A percentile compares a stretch with the other conserved stretches of the same genome.
Evolutionary conservation across 2,113 vertebrate species (phyloP).

Genomic region (Prionailurus bengalensis): DNA sequence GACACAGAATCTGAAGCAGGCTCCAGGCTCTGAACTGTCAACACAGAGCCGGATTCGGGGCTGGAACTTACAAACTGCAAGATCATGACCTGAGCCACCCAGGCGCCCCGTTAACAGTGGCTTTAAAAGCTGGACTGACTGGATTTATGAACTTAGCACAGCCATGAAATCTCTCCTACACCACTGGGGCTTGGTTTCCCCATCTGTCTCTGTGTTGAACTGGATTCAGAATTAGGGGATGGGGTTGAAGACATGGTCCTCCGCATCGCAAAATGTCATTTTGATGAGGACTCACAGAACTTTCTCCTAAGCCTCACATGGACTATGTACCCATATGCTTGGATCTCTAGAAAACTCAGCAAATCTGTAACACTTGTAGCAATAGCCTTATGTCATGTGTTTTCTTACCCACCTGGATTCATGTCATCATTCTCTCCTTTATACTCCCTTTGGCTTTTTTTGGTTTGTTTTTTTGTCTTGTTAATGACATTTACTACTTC

Average conservation of each 20-base stretch:
- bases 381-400: neutral
- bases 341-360: constrained; percentile 1
- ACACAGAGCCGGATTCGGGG: no score
- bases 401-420: neutral
- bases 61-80: no score
- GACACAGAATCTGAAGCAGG: no score
- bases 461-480: neutral
- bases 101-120: neutral
- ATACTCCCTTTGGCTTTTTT: neutral
- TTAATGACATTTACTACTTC: neutral
- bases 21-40: no score
- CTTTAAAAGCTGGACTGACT: neutral
- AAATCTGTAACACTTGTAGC: neutral
- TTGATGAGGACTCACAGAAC: neutral
- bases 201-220: neutral
- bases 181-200: neutral
- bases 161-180: neutral
- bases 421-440: neutral
- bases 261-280: neutral
- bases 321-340: neutral
- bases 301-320: neutral
- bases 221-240: neutral
- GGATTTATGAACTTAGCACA: neutral
- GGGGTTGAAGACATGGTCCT: neutral
- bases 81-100: no score